A percentile compares a stretch with the other conserved stretches of the same genome.
Conservation (phyloP, 2,797 vertebrate genomes). For the Crocodylus rhombifer region DNA sequence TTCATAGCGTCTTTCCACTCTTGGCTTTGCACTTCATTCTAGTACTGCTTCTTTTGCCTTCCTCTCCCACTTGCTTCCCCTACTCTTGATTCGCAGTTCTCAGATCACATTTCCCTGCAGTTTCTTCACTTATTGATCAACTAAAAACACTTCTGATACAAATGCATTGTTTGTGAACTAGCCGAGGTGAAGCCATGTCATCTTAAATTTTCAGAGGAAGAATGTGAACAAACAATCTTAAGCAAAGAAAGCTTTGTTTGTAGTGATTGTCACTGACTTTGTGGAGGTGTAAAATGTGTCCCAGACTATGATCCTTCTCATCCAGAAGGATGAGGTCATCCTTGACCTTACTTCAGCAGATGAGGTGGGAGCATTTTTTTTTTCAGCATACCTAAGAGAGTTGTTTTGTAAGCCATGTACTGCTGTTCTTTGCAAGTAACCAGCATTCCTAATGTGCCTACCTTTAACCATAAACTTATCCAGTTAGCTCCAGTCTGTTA, state of each 20-base stretch:
- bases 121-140: background rate
- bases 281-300: background rate
- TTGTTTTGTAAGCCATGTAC: too few relatives aligned
- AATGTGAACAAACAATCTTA: background rate
- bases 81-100: background rate
- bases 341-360: too few relatives aligned
- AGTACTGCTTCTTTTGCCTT: background rate
- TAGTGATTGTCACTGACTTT: too few relatives aligned
- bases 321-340: too few relatives aligned
- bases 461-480: background rate
- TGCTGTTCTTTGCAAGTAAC: background rate
- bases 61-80: accelerated
- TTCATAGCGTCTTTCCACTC: background rate
- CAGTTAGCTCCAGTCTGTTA: background rate
- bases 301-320: background rate
- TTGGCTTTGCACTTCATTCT: background rate
- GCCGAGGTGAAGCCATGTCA: background rate
- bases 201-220: background rate
- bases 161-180: background rate
- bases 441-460: background rate
- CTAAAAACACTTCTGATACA: background rate
- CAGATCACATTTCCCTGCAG: background rate
- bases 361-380: background rate
- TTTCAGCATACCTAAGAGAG: too few relatives aligned
- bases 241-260: too few relatives aligned